Evolutionary conservation across 2,113 vertebrate genomes (phyloP).

Genomic region (Tragelaphus strepsiceros): DNA sequence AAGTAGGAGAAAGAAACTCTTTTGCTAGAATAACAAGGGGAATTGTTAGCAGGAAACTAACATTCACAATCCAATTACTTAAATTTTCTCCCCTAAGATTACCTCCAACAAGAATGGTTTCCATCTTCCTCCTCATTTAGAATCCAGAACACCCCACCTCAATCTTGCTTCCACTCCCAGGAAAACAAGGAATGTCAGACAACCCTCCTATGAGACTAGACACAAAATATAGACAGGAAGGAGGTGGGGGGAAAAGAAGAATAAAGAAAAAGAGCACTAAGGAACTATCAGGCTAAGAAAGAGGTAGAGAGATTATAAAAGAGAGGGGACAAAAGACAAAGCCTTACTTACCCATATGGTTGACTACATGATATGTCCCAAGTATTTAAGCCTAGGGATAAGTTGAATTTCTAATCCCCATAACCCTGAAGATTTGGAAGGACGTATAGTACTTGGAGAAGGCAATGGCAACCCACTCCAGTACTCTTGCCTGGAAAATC

Average conservation of each 20-base stretch:
- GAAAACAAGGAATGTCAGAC: neutral
- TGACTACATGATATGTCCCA: neutral
- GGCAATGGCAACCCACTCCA: too few species aligned
- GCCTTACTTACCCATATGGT: neutral
- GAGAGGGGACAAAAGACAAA: neutral
- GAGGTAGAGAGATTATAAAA: neutral
- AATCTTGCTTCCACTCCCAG: neutral
- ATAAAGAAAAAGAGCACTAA: neutral
- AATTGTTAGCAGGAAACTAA: conserved; percentile 5
- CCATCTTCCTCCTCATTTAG: neutral
- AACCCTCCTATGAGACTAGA: neutral
- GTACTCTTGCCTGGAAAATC: too few species aligned
- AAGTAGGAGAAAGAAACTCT: neutral
- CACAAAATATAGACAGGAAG: neutral
- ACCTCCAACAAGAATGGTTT: neutral
- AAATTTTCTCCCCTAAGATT: neutral
- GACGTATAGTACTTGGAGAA: too few species aligned
- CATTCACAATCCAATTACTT: neutral
- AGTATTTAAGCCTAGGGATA: neutral
- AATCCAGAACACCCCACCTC: neutral
- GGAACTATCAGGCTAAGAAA: neutral
- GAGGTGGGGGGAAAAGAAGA: neutral
- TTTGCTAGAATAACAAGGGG: neutral
- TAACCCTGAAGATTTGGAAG: neutral
- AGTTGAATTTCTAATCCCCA: neutral